Base-by-base conservation (phyloP, 2,113 vertebrate genomes). In the Etia nguti region DNA sequence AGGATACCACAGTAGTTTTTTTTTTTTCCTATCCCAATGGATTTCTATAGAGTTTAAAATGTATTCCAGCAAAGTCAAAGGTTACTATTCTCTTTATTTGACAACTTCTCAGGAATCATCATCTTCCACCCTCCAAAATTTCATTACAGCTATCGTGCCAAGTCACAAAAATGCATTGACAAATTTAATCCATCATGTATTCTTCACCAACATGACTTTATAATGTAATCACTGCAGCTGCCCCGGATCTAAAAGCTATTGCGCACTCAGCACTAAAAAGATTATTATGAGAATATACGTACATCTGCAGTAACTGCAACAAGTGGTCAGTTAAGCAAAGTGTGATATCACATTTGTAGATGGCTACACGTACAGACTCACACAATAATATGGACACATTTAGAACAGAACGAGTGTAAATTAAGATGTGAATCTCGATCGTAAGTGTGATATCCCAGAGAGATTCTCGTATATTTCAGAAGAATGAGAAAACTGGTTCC, bases 151-250 rank as follows among this genome's bases (percentile, higher is more conserved):
- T 60, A 52, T 46, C 65, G 79, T 57, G 68, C 83, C 83, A 75
- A 91, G 56, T 89, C 54, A 73, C 80, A 89, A 31, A 34, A 41
- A 70, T 43, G 75, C 81, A 79, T 55, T 91, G 73, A 82, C 10
- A 46, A 87, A 82, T 86, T 68, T 83, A 89, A 92, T 93, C 89
- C 87, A 91, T 92, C 90, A 90, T 80, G 54, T 82, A 52, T 88
- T 91, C 83, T 62, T 57, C 36, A 70, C 65, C 83, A 54, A 70
- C 77, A 80, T 79, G 86, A 93, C 81, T 93, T 92, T 88, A 90
- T 91, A 93, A 91, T 90, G 90, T 85, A 92, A 86, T 92, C 88
- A 90, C 48, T 86, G 88, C 80, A 70, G 46, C 90, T 50, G 48
- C 68, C 9, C 18, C 81, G 41, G 43, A 34, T 81, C 75, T 50